These are phyloP conservation scores for Eumerus sabulonum DNA, from an alignment of 2,888 invertebrate genomes.

Conservation along the genomic window DNA sequence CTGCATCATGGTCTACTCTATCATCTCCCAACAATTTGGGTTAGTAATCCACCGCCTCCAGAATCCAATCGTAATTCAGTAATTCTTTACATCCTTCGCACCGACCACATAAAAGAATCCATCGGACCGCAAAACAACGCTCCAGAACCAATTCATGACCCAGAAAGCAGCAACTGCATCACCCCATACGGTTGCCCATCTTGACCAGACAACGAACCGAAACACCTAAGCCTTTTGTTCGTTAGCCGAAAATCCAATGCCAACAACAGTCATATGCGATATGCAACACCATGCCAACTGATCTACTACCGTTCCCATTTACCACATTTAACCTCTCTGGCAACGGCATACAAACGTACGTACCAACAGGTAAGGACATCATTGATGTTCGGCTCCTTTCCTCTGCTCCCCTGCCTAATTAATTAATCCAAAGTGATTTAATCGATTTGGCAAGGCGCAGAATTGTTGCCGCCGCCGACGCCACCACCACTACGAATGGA, in stretches of 20 bases:
- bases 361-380: conserved; percentile 52
- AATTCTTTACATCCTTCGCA: not conserved
- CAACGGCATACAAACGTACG: not conserved
- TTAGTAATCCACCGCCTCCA: no score
- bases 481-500: not conserved
- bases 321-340: conserved; percentile 42
- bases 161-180: conserved; percentile 9
- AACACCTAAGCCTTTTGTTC: conserved; percentile 24
- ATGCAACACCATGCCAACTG: conserved; percentile 47
- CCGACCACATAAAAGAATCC: conserved; percentile 19
- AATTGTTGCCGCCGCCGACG: not conserved
- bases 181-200: conserved; percentile 21
- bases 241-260: conserved; percentile 15
- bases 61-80: not conserved
- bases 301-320: conserved; percentile 47
- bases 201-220: conserved; percentile 4
- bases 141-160: conserved; percentile 1
- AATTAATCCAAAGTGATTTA: conserved; percentile 66
- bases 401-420: conserved; percentile 61
- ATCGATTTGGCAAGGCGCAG: conserved; percentile 56
- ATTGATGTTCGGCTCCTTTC: conserved; percentile 47
- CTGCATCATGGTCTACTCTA: no score
- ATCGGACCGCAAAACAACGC: conserved; percentile 27
- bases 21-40: no score
- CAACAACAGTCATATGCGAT: conserved; percentile 24